Evolutionary conservation across 2,113 vertebrate species (phyloP).

Genomic region (Scolopax mira): DNA sequence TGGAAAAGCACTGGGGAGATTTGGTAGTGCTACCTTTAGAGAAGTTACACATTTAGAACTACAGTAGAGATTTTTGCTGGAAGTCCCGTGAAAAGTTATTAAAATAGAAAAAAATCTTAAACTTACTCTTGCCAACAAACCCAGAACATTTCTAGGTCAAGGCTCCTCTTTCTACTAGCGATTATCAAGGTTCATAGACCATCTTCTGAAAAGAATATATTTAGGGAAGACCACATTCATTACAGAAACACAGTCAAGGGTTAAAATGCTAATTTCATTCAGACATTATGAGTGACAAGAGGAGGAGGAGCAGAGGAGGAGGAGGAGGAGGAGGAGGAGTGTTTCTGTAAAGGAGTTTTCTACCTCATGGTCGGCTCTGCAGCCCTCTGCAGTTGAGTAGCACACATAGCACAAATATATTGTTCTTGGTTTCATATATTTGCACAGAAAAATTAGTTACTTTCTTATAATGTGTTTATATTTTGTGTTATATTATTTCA

Average conservation of each 20-base stretch:
- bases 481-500: not conserved
- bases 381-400: slow-evolving; percentile 51
- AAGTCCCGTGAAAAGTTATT: not conserved
- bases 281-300: not conserved
- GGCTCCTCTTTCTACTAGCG: not conserved
- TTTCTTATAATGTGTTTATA: not conserved
- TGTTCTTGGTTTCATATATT: slow-evolving; percentile 6
- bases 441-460: not conserved
- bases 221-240: not conserved
- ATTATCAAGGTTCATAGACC: not conserved
- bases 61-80: not conserved
- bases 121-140: not conserved
- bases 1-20: not conserved
- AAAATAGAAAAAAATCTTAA: not conserved
- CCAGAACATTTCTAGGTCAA: not conserved
- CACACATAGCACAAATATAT: not conserved
- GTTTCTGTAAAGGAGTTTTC: slow-evolving; percentile 43
- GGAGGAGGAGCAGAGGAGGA: not conserved
- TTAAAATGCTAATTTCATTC: slow-evolving; percentile 31
- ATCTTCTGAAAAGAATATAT: not conserved
- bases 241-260: not conserved
- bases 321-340: not conserved
- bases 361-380: not conserved
- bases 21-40: not conserved
- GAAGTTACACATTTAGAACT: not conserved